Evolutionary conservation across 2,113 vertebrate species (phyloP).

Genomic region (Semnornis frantzii): DNA sequence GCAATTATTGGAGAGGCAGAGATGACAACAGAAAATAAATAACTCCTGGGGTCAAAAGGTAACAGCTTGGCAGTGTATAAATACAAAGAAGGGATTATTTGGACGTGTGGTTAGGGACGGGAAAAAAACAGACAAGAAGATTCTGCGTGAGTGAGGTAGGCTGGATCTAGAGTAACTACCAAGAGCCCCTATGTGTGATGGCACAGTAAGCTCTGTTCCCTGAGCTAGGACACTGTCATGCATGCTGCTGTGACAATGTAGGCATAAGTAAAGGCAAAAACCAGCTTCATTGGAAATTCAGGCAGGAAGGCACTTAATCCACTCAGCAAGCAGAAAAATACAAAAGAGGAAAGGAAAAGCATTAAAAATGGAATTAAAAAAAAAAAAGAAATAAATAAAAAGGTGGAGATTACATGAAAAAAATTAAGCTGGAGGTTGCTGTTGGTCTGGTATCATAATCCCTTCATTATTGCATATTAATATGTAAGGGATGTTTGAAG

Average conservation of each 20-base stretch:
- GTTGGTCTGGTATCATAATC: not conserved
- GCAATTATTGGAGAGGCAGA: not conserved
- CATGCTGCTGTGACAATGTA: not conserved
- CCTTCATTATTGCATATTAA: constrained; percentile 10
- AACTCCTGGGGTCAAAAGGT: not conserved
- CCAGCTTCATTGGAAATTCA: not conserved
- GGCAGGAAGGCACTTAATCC: not conserved
- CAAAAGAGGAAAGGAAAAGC: not conserved
- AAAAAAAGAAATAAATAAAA: not conserved
- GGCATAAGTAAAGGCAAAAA: not conserved
- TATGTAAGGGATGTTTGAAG: constrained; percentile 27
- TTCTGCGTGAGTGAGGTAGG: not conserved
- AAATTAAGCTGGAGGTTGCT: not conserved
- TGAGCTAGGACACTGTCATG: not conserved
- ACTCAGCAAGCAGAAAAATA: not conserved
- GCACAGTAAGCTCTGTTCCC: not conserved
- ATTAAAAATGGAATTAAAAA: not conserved
- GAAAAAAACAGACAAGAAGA: not conserved
- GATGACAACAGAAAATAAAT: not conserved
- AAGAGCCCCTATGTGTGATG: not conserved
- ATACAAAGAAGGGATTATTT: not conserved
- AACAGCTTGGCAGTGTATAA: not conserved
- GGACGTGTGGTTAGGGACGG: not conserved
- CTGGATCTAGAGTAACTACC: not conserved
- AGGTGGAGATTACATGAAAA: not conserved